Base-by-base conservation (phyloP, 1,140 invertebrate species). In the Homalodisca vitripennis region DNA sequence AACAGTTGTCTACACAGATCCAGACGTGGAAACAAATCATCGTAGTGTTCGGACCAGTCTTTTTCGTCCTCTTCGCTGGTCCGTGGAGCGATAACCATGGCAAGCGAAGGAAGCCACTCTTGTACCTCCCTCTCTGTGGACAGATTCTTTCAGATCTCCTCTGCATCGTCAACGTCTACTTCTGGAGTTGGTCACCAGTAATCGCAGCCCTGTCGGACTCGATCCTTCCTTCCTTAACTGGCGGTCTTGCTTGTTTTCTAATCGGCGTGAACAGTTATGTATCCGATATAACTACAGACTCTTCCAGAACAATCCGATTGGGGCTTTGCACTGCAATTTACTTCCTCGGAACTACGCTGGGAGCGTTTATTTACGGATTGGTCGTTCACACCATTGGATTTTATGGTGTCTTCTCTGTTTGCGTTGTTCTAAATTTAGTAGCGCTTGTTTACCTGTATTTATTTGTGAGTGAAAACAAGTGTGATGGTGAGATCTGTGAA, bases 241-340 rank as follows among this genome's bases (percentile, higher is more conserved):
- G 82, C 2, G 78, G 80, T 0, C 75, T 74, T 62, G 77, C 78
- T 2, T 78, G 77, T 1, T 71, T 80, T 10, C 74, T 80, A 47
- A 78, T 82, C 71, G 75, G 78, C 14, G 73, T 79, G 0, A 81
- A 80, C 68, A 81, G 81, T 26, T 82, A 80, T 64, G 76, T 83
- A 2, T 76, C 79, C 0, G 78, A 81, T 68, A 76, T 79, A 24
- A 76, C 78, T 10, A 67, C 72, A 1, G 53, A 73, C 0, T 46
- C 72, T 29, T 70, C 73, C 1, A 74, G 81, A 66, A 82, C 80
- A 1, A 71, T 77, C 22, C 65, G 79, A 53, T 77, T 80, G 17
- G 78, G 12, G 20, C 3, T 53, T 6, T 53, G 48, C 20, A 14
- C 3, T 53, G 48, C 48, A 12, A 53, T 22, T 14, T 53, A 53